Evolutionary conservation across 2,888 invertebrate species (phyloP).

Genomic region (Hypomecis atomaria): DNA sequence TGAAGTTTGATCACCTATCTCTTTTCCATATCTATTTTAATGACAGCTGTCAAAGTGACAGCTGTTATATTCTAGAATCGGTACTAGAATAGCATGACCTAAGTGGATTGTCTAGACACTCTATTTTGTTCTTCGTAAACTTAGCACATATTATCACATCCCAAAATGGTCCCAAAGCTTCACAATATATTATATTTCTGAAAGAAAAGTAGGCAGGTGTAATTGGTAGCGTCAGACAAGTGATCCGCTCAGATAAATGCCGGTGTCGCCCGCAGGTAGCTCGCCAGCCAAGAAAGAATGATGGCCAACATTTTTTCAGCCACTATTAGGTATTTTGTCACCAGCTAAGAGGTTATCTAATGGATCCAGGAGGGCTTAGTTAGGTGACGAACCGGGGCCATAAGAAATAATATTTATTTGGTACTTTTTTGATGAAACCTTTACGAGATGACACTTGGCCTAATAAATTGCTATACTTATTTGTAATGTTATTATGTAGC

Average conservation of each 20-base stretch:
- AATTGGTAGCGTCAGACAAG: conserved; percentile 24
- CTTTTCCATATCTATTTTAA: too few relatives aligned
- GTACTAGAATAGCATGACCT: too few relatives aligned
- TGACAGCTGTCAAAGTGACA: too few relatives aligned
- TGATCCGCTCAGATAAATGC: conserved; percentile 29
- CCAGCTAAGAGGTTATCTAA: conserved; percentile 38
- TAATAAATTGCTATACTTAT: too few relatives aligned
- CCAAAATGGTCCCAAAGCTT: background rate
- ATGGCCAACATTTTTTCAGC: conserved; percentile 38
- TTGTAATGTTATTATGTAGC: too few relatives aligned
- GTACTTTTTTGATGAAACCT: background rate
- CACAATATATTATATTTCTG: conserved; percentile 1
- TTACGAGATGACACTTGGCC: background rate
- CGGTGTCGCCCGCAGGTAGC: conserved; percentile 34
- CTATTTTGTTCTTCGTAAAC: too few relatives aligned
- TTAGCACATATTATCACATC: background rate
- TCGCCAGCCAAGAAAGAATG: conserved; percentile 27
- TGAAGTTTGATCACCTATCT: too few relatives aligned
- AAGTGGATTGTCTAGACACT: too few relatives aligned
- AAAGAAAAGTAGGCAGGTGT: conserved; percentile 11
- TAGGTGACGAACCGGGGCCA: conserved; percentile 11
- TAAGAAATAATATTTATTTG: conserved; percentile 3
- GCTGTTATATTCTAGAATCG: too few relatives aligned
- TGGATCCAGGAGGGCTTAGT: conserved; percentile 33
- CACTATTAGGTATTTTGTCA: conserved; percentile 43